These are phyloP conservation scores for Caenorhabditis auriculariae DNA, from an alignment of 2,888 invertebrate species.

Conservation along the genomic window DNA sequence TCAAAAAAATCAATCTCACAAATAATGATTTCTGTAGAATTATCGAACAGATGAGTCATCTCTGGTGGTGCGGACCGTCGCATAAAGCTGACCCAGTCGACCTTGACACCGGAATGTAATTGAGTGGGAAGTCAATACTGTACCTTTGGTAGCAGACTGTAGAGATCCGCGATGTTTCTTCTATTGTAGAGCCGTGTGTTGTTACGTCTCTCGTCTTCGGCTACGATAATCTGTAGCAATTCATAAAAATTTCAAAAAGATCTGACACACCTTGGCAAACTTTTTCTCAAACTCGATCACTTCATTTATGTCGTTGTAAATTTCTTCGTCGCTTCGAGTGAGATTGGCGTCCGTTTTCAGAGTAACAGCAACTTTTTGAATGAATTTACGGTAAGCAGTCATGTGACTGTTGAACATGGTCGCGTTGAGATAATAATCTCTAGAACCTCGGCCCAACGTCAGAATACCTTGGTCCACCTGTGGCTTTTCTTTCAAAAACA, in stretches of 20 bases:
- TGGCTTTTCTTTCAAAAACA: not conserved
- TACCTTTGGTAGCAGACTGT: constrained; percentile 35
- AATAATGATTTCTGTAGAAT: constrained; percentile 64
- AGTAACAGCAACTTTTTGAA: constrained; percentile 33
- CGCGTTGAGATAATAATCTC: constrained; percentile 62
- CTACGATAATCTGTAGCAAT: constrained; percentile 40
- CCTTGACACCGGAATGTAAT: constrained; percentile 36
- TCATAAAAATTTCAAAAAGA: not conserved
- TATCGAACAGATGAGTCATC: constrained; percentile 55
- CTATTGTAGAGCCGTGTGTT: constrained; percentile 57
- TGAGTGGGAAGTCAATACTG: not conserved
- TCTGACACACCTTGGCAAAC: constrained; percentile 37
- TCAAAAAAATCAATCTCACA: constrained; percentile 56
- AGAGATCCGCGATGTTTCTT: constrained; percentile 42
- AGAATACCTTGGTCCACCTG: constrained; percentile 59
- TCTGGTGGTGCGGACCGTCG: constrained; percentile 52
- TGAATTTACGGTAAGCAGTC: constrained; percentile 56
- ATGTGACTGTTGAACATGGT: constrained; percentile 59
- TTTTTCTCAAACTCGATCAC: constrained; percentile 43
- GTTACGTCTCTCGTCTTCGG: constrained; percentile 46
- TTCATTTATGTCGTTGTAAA: constrained; percentile 33
- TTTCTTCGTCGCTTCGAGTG: constrained; percentile 18
- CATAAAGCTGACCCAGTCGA: constrained; percentile 62
- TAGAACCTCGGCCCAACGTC: constrained; percentile 53
- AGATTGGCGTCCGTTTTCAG: constrained; percentile 29